Percentiles rank a stretch among this genome's conserved stretches.
phyloP scores from a whole-genome alignment of 2,797 vertebrate genomes.

The Masticophis lateralis region DNA sequence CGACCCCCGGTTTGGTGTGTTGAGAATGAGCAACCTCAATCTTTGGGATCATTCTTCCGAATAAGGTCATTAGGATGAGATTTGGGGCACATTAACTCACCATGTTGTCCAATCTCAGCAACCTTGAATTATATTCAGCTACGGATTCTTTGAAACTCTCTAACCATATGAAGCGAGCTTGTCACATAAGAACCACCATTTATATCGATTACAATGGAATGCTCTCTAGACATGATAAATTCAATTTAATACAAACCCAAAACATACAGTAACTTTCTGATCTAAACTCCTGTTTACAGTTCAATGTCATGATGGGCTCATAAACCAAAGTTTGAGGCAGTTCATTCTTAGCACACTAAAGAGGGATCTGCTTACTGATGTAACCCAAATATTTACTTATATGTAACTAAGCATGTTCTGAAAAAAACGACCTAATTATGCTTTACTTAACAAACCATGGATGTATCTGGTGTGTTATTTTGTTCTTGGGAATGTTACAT shows the following conservation, averaged over 20 bases:
- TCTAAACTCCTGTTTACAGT: background rate
- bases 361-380: background rate
- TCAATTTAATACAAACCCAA: background rate
- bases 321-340: background rate
- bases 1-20: too few species aligned
- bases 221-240: background rate
- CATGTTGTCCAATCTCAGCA: background rate
- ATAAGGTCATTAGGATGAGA: background rate
- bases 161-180: background rate
- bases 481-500: background rate
- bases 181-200: background rate
- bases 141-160: background rate
- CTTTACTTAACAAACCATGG: background rate
- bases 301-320: background rate
- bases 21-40: background rate
- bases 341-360: background rate
- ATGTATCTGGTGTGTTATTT: background rate
- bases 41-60: background rate
- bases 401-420: background rate
- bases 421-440: background rate
- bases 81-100: background rate
- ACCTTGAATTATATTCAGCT: background rate
- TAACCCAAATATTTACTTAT: background rate
- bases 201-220: too few species aligned
- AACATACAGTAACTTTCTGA: background rate